These are phyloP conservation scores for Luidia sarsii DNA, from an alignment of 53 echinoderm and acorn worm genomes.

Conservation along the genomic window DNA sequence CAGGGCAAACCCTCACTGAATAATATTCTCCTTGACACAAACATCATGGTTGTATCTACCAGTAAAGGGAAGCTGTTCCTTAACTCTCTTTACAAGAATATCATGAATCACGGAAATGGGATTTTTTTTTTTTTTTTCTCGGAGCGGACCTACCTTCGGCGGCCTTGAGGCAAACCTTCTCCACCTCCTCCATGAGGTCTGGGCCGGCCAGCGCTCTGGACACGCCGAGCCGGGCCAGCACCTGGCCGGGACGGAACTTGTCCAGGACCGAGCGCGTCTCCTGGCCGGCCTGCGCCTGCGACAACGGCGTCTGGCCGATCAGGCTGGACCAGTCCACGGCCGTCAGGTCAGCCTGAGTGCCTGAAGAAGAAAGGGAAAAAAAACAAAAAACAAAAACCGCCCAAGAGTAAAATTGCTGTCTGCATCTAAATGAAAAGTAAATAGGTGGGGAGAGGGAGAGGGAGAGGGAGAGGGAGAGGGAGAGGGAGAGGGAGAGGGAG, in stretches of 20 bases:
- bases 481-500: too few species aligned
- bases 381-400: not conserved
- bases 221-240: slow-evolving; percentile 79
- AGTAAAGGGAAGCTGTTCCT: not conserved
- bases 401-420: not conserved
- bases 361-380: not conserved
- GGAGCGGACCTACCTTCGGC: slow-evolving; percentile 85
- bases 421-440: not conserved
- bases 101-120: too few species aligned
- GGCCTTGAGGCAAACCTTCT: slow-evolving; percentile 71
- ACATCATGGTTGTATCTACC: too few species aligned
- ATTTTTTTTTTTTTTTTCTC: too few species aligned
- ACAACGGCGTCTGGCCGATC: slow-evolving; percentile 61
- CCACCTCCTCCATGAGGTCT: slow-evolving; percentile 79
- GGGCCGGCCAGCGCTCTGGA: slow-evolving; percentile 88
- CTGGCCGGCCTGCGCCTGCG: slow-evolving; percentile 39
- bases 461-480: too few species aligned
- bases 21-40: too few species aligned
- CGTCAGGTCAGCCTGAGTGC: slow-evolving; percentile 65
- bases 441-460: too few species aligned
- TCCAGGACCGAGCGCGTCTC: slow-evolving; percentile 64
- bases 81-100: too few species aligned
- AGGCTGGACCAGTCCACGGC: slow-evolving; percentile 87
- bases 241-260: slow-evolving; percentile 83
- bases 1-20: too few species aligned